Evolutionary conservation across 2,888 invertebrate species (phyloP).

Genomic region (Tyria jacobaeae): DNA sequence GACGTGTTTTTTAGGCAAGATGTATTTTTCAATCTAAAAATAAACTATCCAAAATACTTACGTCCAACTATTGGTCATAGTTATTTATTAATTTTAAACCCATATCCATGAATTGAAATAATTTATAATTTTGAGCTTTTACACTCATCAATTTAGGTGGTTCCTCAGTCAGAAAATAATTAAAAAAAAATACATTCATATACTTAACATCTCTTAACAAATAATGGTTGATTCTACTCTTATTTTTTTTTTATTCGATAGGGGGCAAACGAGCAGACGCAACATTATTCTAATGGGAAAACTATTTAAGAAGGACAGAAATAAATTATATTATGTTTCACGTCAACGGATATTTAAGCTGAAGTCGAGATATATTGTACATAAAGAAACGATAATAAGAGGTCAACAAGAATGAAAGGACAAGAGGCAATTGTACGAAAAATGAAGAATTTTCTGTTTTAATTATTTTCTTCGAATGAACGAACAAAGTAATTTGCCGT

Average conservation of each 20-base stretch:
- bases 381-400: conserved; percentile 42
- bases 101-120: no score
- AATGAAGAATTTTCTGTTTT: conserved; percentile 38
- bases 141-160: neutral
- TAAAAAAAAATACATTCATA: no score
- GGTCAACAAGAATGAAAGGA: conserved; percentile 38
- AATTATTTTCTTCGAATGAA: conserved; percentile 41
- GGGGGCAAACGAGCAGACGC: no score
- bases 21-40: no score
- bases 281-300: conserved; percentile 15
- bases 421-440: conserved; percentile 43
- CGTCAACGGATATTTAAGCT: conserved; percentile 40
- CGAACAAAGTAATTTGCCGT: conserved; percentile 36
- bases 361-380: conserved; percentile 47
- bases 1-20: no score
- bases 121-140: no score
- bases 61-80: no score
- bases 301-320: conserved; percentile 24
- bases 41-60: no score
- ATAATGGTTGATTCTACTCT: conserved; percentile 17
- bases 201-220: neutral
- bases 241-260: no score
- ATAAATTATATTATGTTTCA: conserved; percentile 41
- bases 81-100: no score
- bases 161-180: neutral